Conservation (phyloP, 2,888 invertebrate genomes). For the Campoplex nolae region DNA sequence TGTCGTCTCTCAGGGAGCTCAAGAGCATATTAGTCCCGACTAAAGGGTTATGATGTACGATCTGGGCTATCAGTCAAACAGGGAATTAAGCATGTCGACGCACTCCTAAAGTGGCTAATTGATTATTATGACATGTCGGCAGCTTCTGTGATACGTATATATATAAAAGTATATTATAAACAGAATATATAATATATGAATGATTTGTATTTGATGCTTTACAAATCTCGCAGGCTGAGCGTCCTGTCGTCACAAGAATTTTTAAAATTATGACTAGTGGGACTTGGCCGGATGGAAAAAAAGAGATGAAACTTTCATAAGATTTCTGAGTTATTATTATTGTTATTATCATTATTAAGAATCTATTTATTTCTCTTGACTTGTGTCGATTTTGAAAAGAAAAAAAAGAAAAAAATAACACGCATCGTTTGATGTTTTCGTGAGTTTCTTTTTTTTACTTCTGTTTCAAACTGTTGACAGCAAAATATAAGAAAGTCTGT, state of each 20-base stretch:
- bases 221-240: constrained; percentile 37
- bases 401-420: background rate
- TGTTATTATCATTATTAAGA: constrained; percentile 40
- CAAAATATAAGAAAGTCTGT: background rate
- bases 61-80: constrained; percentile 76
- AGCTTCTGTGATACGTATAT: constrained; percentile 61
- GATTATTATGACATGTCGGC: constrained; percentile 79
- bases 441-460: background rate
- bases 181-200: background rate
- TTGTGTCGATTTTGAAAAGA: background rate
- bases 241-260: constrained; percentile 21
- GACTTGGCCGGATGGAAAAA: constrained; percentile 18
- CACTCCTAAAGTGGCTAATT: constrained; percentile 74
- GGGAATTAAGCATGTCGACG: constrained; percentile 79
- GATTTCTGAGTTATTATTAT: constrained; percentile 18
- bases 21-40: constrained; percentile 71
- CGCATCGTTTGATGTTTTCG: constrained; percentile 8
- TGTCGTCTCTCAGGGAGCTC: constrained; percentile 42
- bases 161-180: background rate
- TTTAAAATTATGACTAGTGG: constrained; percentile 48
- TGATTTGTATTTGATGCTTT: constrained; percentile 29
- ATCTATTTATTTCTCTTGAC: constrained; percentile 42
- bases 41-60: constrained; percentile 77
- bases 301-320: constrained; percentile 10
- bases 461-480: constrained; percentile 53